phyloP scores from a whole-genome alignment of 2,113 vertebrate genomes.

The Grantiella picta region DNA sequence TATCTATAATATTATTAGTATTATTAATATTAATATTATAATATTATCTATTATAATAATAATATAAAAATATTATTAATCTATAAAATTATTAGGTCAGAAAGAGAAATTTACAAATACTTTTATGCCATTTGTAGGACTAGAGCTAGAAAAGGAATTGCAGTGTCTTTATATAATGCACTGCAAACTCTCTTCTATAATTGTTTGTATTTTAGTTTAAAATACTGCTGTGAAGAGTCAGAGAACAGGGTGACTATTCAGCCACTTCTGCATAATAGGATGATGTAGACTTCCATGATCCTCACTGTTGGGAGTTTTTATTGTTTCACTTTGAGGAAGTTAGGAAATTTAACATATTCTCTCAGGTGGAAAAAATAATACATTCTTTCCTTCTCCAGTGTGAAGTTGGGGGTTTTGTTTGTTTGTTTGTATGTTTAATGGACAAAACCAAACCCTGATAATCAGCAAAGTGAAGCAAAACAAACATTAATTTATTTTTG shows the following conservation, averaged over 20 bases:
- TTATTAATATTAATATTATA: too few species aligned
- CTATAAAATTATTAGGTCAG: too few species aligned
- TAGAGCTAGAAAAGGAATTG: neutral
- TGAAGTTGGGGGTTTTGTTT: neutral
- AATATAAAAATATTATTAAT: too few species aligned
- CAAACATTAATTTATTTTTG: neutral
- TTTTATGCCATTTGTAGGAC: neutral
- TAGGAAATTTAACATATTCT: neutral
- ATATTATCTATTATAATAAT: too few species aligned
- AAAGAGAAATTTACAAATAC: neutral
- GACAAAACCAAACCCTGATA: neutral
- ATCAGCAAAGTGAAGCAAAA: neutral
- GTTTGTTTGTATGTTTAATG: neutral
- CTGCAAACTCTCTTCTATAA: neutral
- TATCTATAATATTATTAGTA: neutral
- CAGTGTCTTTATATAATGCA: neutral
- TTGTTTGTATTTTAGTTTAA: neutral
- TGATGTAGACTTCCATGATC: neutral
- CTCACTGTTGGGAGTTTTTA: neutral
- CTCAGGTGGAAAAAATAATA: neutral
- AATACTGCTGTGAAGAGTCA: neutral
- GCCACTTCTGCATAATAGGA: neutral
- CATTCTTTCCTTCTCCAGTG: neutral
- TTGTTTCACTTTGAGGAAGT: neutral
- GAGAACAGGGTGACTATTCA: neutral